Conservation (phyloP, 2,797 vertebrate species). For the Gallinago stenura region DNA sequence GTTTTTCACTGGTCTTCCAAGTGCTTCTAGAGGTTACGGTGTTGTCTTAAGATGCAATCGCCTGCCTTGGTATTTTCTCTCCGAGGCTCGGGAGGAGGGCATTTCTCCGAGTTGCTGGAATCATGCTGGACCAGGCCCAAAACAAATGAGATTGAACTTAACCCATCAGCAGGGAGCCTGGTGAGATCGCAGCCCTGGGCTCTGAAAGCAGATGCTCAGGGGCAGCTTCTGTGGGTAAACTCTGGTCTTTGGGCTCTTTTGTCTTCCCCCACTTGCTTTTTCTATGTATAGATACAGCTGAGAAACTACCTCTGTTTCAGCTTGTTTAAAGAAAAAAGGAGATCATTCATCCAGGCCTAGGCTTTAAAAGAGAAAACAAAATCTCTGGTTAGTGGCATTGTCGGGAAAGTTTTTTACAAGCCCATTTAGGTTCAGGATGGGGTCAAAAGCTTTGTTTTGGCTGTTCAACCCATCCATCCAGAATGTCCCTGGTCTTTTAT, state of each 20-base stretch:
- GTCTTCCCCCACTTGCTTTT: not conserved
- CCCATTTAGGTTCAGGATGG: not conserved
- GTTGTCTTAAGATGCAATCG: constrained; percentile 29
- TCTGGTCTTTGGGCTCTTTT: not conserved
- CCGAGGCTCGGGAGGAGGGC: not conserved
- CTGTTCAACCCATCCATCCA: not conserved
- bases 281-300: not conserved
- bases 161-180: constrained; percentile 18
- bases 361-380: not conserved
- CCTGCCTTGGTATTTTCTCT: not conserved
- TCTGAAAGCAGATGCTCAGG: not conserved
- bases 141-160: constrained; percentile 44
- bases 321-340: not conserved
- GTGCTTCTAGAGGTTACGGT: not conserved
- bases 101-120: constrained; percentile 29
- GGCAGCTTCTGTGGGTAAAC: constrained; percentile 20
- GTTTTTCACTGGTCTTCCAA: constrained; percentile 14
- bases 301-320: not conserved
- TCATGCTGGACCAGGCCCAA: constrained; percentile 21
- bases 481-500: not conserved
- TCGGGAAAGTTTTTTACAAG: not conserved
- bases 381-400: not conserved
- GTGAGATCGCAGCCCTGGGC: not conserved
- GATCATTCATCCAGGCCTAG: not conserved
- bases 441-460: not conserved